A percentile compares a stretch with the other conserved stretches of the same genome.
Conservation (phyloP, 2,888 invertebrate species). For the Tortricodes alternella region DNA sequence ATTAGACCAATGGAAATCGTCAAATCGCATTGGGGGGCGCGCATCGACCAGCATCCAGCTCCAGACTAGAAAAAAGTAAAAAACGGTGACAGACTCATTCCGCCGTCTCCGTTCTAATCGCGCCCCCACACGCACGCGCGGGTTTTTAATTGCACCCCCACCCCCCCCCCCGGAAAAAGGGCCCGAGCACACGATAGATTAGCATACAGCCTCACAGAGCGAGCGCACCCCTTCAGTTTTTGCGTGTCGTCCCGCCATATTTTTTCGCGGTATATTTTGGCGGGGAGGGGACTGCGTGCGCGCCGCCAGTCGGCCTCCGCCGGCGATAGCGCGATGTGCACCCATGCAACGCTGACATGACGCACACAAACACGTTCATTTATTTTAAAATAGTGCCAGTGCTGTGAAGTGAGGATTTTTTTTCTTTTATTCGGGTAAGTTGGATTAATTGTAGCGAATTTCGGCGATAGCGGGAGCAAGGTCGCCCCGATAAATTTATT, state of each 20-base stretch:
- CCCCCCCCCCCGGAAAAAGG: constrained; percentile 75
- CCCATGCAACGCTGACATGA: constrained; percentile 45
- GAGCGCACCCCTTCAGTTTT: constrained; percentile 78
- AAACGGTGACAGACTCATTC: constrained; percentile 78
- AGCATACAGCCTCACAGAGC: constrained; percentile 77
- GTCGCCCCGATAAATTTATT: constrained; percentile 80
- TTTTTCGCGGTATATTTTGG: constrained; percentile 69
- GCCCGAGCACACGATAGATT: constrained; percentile 75
- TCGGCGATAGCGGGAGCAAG: constrained; percentile 80
- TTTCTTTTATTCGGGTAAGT: constrained; percentile 47
- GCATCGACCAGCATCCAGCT: constrained; percentile 40
- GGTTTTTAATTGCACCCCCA: constrained; percentile 81
- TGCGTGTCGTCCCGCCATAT: constrained; percentile 75
- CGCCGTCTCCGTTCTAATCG: constrained; percentile 80
- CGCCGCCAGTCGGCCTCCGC: constrained; percentile 76
- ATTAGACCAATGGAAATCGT: constrained; percentile 8
- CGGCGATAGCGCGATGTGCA: constrained; percentile 72
- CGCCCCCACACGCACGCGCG: constrained; percentile 81
- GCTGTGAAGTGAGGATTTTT: constrained; percentile 29
- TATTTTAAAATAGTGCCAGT: constrained; percentile 17
- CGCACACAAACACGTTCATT: constrained; percentile 42
- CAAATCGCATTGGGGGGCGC: constrained; percentile 20
- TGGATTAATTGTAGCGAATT: constrained; percentile 63
- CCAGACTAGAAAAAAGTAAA: constrained; percentile 81
- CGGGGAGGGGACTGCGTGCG: constrained; percentile 63